Base-by-base conservation (phyloP, 2,888 invertebrate species). In the Andricus curvator region DNA sequence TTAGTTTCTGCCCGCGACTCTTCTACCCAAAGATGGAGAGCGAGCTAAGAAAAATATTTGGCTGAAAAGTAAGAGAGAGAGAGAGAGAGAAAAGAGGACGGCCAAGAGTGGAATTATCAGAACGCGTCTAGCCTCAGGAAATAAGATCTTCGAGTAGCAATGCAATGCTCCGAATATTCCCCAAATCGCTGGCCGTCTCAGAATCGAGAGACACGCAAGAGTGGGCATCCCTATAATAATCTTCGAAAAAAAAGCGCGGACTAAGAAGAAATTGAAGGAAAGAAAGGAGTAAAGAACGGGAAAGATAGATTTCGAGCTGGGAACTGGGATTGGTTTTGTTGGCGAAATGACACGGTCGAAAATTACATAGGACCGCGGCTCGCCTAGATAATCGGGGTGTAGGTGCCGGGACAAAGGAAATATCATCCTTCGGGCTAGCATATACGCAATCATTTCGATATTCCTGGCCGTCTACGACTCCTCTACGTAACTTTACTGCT, bases 131-230 rank as follows among this genome's bases (percentile, higher is more conserved):
- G 82, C 83, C 83, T 66, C 77, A 79, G 83, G 82, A 60, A 65
- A 67, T 67, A 51, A 33, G 68, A 48, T 66, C 22, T 17, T 17
- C 33, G 33, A 81, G 68, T 44, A 78, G 83, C 82, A 85, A 85
- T 86, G 89, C 90, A 90, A 91, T 91, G 88, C 91, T 90, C 88
- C 88, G 89, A 91, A 91, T 92, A 91, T 90, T 91, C 90, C 86
- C 81, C 89, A 91, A 92, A 92, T 91, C 87, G 89, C 88, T 88
- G 85, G 81, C 81, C 87, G 81, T 85, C 79, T 82, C 48, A 85
- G 82, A 85, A 80, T 82, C 79, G 81, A 83, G 80, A 84, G 78
- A 83, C 84, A 85, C 83, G 85, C 85, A 80, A 84, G 76, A 44
- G 56, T 20, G 37, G 78, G 66, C 81, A 66, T 78, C 65, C 78